Conservation (phyloP, 2,797 vertebrate species). For the Erpetoichthys calabaricus region DNA sequence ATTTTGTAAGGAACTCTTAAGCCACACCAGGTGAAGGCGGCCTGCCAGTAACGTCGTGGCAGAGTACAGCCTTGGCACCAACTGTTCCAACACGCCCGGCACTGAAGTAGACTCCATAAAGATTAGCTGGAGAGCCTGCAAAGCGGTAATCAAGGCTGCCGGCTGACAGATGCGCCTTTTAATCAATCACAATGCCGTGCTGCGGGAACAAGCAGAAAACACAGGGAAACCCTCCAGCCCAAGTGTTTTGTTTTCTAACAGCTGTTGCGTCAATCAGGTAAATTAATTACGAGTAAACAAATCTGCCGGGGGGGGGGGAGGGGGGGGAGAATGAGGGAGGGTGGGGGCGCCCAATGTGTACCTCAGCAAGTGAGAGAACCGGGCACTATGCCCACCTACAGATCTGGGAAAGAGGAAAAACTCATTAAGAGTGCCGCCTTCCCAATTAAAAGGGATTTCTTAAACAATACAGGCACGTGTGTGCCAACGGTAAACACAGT, state of each 20-base stretch:
- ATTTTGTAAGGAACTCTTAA: too few species aligned
- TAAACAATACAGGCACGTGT: too few species aligned
- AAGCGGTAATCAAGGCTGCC: constrained; percentile 33
- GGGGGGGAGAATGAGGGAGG: too few species aligned
- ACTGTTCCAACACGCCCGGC: constrained; percentile 39
- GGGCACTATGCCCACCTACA: constrained; percentile 8
- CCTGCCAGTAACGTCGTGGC: too few species aligned
- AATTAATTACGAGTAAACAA: constrained; percentile 63
- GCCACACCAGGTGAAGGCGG: too few species aligned
- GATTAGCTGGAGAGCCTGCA: constrained; percentile 38
- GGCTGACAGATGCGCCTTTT: constrained; percentile 33
- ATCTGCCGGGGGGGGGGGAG: constrained; percentile 36
- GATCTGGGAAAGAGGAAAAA: neutral
- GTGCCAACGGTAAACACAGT: too few species aligned
- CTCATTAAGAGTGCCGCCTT: too few species aligned
- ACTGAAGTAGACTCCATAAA: constrained; percentile 41
- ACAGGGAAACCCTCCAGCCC: constrained; percentile 24
- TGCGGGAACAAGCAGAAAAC: constrained; percentile 22
- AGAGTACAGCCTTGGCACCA: constrained; percentile 10
- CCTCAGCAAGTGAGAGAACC: constrained; percentile 23
- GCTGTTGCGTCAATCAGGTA: constrained; percentile 61
- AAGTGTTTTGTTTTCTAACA: constrained; percentile 26
- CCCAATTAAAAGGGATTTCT: too few species aligned
- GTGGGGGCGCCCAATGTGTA: constrained; percentile 25
- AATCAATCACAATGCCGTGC: constrained; percentile 33